Base-by-base conservation (phyloP, 1,140 invertebrate species). In the Lineus longissimus region DNA sequence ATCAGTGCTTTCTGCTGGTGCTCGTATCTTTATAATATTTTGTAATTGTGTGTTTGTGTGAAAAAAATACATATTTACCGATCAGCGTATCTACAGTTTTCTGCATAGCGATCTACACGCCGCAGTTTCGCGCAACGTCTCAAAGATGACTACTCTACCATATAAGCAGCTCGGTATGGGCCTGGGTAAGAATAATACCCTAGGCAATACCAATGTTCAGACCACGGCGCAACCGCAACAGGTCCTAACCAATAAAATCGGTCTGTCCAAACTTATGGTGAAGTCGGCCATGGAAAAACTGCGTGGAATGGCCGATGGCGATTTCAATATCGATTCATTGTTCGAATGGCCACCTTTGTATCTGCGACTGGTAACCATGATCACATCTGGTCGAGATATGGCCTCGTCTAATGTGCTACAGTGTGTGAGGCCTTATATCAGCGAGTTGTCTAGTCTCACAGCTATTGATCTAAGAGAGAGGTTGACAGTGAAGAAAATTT, bases 151-250 rank as follows among this genome's bases (percentile, higher is more conserved):
- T 6, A 51, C 47, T n/a, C n/a, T 51, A 51, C 47, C 47, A n/a
- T 51, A 51, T n/a, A 51, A n/a, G 47, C 47, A 51, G 47, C 47
- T 51, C 6, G 47, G 47, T n/a, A 51, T 51, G 47, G 47, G 47
- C 47, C 47, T 51, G n/a, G 47, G 47, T 6, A 51, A 23, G 47
- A 51, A 51, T n/a, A 51, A 51, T n/a, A 51, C 47, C 47, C 47
- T 51, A 51, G 47, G 47, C n/a, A 51, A 4, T n/a, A 51, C 47
- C 47, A n/a, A 51, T 51, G 47, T 51, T 9, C 47, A 51, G n/a
- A 51, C 47, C 47, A 7, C 47, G 4, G 47, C 47, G 4, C 47
- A 51, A 51, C 47, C 47, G 25, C 47, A 51, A 27, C 47, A 51
- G 47, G 47, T 51, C n/a, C 4, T 51, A 9, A 51, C 19, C n/a